Evolutionary conservation across 2,113 vertebrate genomes (phyloP).

Genomic region (Vulpes ferrilata): DNA sequence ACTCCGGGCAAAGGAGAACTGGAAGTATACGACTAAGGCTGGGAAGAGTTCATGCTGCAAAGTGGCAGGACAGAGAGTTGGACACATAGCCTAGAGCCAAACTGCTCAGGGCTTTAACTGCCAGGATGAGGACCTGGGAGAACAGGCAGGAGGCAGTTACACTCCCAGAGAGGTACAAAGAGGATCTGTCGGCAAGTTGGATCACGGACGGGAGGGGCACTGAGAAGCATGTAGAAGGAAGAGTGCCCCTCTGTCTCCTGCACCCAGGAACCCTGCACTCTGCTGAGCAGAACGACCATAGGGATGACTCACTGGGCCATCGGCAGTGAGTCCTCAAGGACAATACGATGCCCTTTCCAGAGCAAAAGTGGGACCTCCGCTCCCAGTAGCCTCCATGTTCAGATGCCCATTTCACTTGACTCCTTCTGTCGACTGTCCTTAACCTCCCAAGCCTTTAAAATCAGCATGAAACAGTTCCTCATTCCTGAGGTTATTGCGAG

Average conservation of each 20-base stretch:
- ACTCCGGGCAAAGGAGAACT: neutral
- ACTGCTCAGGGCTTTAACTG: neutral
- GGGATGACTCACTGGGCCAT: neutral
- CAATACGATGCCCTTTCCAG: fast-evolving
- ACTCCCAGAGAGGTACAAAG: neutral
- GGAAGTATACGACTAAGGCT: neutral
- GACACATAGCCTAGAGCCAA: neutral
- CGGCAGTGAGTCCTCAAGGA: neutral
- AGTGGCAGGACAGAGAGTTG: fast-evolving
- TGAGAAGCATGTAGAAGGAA: neutral
- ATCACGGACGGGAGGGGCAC: too few species aligned
- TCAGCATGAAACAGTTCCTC: neutral
- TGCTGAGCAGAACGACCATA: too few species aligned
- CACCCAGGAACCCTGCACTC: neutral
- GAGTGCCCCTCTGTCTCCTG: fast-evolving
- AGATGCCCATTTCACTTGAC: too few species aligned
- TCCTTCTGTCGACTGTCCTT: neutral
- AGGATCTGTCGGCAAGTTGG: neutral
- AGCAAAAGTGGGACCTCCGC: neutral
- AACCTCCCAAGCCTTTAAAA: neutral
- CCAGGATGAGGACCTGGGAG: neutral
- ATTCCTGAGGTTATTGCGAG: neutral
- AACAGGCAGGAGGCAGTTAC: neutral
- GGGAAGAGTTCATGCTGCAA: neutral
- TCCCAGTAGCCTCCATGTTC: neutral